Evolutionary conservation across 2,113 vertebrate species (phyloP), one percentile per base, ranked within the genome.

Genomic region (Pica pica): DNA sequence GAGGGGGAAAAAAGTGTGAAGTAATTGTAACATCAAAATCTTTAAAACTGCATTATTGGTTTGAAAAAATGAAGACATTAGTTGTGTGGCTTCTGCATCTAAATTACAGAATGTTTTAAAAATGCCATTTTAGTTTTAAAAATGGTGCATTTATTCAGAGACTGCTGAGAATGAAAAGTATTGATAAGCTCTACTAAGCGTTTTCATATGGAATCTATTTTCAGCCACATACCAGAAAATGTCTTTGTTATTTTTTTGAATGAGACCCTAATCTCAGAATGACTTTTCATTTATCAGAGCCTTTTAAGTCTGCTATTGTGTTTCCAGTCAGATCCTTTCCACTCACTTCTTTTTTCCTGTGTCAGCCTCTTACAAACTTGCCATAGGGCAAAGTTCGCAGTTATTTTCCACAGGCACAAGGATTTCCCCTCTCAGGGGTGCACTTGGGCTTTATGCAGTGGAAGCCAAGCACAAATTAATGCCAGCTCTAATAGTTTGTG

Each of bases 151-250:
- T 84, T 95, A 68, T 92, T 89, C 49, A 35, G 55, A 83, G 33
- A 53, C 20, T 27, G 13, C 63, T 65, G 75, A 74, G 71, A 88
- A 95, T 89, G 49, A 81, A 77, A 93, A 90, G 52, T 82, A 90
- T 88, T 81, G 85, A 93, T 94, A 85, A 93, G 30, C 46, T 74
- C 75, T 57, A 16, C 73, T 95, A 90, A 91, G 81, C 37, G 0
- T 85, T 86, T 92, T 94, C 90, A 92, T 91, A 96, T 96, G 93
- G 94, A 86, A 92, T 92, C 90, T 94, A 74, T 97, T 95, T 97
- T 86, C 92, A 96, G 52, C 85, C 88, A 86, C 96, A 95, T 94
- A 87, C 91, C 94, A 95, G 93, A 94, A 89, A 83, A 90, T 64
- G 71, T 83, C 93, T 93, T 76, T 94, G 91, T 95, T 97, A 76